A percentile compares a stretch with the other conserved stretches of the same genome.
Conservation (phyloP, 2,888 invertebrate genomes). For the Stegophylla sp. region DNA sequence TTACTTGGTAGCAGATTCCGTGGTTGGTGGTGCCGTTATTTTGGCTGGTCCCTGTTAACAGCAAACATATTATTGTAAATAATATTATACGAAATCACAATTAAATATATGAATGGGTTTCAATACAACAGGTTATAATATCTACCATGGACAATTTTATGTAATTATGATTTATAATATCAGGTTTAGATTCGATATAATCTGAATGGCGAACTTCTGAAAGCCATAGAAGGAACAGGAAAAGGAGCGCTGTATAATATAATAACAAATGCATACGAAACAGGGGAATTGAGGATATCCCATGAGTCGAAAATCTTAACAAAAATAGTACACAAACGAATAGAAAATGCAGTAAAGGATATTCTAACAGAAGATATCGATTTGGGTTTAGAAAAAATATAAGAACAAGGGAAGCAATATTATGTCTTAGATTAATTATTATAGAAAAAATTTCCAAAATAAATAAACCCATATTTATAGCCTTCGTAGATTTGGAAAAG, state of each 20-base stretch:
- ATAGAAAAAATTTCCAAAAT: neutral
- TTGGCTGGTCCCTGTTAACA: too few species aligned
- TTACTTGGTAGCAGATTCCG: too few species aligned
- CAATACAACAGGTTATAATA: too few species aligned
- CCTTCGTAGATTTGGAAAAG: neutral
- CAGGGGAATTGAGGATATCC: conserved; percentile 35
- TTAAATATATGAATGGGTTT: too few species aligned
- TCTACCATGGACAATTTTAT: too few species aligned
- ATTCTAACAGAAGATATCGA: conserved; percentile 25
- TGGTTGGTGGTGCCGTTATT: too few species aligned
- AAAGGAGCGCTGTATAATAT: conserved; percentile 21
- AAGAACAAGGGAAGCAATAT: neutral
- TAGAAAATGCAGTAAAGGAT: conserved; percentile 45
- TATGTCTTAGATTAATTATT: neutral
- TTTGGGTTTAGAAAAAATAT: conserved; percentile 8
- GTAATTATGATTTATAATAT: too few species aligned
- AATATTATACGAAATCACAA: too few species aligned
- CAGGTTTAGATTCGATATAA: conserved; percentile 44
- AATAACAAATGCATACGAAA: conserved; percentile 41
- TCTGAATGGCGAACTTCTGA: conserved; percentile 36
- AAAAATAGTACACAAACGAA: conserved; percentile 40
- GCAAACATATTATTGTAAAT: too few species aligned
- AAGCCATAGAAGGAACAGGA: conserved; percentile 26
- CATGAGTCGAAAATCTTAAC: conserved; percentile 32
- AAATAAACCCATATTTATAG: too few species aligned